These are phyloP conservation scores for Leptinotarsa juncta DNA, from an alignment of 2,888 invertebrate genomes.

Conservation along the genomic window DNA sequence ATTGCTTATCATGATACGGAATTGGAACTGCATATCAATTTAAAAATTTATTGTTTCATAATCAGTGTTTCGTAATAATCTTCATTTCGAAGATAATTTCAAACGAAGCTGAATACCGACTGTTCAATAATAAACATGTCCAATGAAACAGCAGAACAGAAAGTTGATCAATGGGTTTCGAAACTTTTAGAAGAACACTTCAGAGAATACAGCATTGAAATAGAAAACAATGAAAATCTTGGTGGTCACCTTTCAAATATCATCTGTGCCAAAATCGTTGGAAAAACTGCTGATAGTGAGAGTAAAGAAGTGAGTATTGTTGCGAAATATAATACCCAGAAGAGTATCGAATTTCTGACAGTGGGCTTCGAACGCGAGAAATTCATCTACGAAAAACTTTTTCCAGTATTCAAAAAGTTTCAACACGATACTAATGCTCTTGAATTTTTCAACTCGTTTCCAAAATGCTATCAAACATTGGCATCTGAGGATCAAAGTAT, in stretches of 20 bases:
- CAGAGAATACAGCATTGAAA: neutral
- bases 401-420: slow-evolving; percentile 35
- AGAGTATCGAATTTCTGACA: slow-evolving; percentile 32
- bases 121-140: too few species aligned
- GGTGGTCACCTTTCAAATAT: slow-evolving; percentile 19
- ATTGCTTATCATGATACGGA: too few species aligned
- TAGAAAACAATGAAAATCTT: neutral
- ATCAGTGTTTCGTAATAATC: too few species aligned
- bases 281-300: neutral
- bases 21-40: too few species aligned
- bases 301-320: slow-evolving; percentile 3
- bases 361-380: slow-evolving; percentile 28
- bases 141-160: neutral
- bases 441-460: slow-evolving; percentile 30
- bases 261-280: neutral
- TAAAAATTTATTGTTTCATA: too few species aligned
- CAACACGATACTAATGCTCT: slow-evolving; percentile 35
- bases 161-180: neutral
- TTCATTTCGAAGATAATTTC: neutral
- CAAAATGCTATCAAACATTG: slow-evolving; percentile 15
- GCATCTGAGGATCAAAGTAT: neutral
- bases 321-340: slow-evolving; percentile 2
- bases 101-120: too few species aligned
- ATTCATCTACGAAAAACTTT: slow-evolving; percentile 27
- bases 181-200: neutral